Percentiles rank a stretch among this genome's conserved stretches.
Evolutionary conservation across 2,113 vertebrate species (phyloP).

Genomic region (Baryphthengus martii): DNA sequence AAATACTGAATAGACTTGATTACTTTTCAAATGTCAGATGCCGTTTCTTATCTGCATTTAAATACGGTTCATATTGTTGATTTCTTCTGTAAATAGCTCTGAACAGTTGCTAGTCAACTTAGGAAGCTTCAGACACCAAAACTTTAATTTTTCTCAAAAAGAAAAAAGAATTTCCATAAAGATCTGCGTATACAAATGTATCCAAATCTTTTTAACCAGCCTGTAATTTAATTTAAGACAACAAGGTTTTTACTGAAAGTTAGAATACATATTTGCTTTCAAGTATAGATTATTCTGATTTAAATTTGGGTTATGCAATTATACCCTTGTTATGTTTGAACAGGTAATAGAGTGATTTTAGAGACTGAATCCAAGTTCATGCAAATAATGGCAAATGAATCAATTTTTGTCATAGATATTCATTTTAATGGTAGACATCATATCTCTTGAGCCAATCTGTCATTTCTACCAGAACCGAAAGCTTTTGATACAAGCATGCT

Average conservation of each 20-base stretch:
- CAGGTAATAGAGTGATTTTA: not conserved
- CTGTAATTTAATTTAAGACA: not conserved
- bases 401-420: not conserved
- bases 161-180: fast-evolving
- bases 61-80: not conserved
- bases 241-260: not conserved
- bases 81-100: not conserved
- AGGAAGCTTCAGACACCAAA: not conserved
- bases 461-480: not conserved
- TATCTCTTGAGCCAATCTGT: not conserved
- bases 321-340: not conserved
- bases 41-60: not conserved
- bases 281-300: not conserved
- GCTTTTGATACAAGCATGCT: not conserved
- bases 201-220: not conserved
- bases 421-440: not conserved
- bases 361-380: not conserved
- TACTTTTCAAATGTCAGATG: not conserved
- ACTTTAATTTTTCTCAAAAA: not conserved
- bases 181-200: not conserved
- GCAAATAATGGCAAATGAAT: not conserved
- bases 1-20: not conserved
- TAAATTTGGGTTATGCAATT: not conserved
- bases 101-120: not conserved
- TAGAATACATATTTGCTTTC: not conserved